Evolutionary conservation across 1,140 invertebrate genomes (phyloP), one percentile per base, ranked within the genome.

Genomic region (Trichonephila inaurata): DNA sequence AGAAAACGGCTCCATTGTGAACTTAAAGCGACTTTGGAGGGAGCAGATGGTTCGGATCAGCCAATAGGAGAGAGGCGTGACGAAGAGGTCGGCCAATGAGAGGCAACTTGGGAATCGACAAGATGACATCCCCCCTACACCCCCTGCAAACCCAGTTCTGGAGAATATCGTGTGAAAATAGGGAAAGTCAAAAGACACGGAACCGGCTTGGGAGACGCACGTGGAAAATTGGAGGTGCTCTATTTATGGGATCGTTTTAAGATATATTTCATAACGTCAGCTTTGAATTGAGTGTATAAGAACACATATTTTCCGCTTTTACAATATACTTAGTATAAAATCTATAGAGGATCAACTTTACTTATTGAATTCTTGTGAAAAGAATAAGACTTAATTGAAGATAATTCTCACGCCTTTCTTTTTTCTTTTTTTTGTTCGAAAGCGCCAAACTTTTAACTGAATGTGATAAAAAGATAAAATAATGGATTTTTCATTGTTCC

Each of bases 141-240:
- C 33, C 33, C 72, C 61, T 14, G 33, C 12, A 21, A 33, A 62
- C 77, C n/a, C 82, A 60, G n/a, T 6, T 60, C 91, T 51, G 40
- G 64, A 89, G 86, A 93, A 81, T 33, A 93, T 89, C 85, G 92
- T 82, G 64, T 61, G 64, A 82, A 87, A 92, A 86, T 87, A 40
- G 62, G 64, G 83, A 82, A 93, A 93, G 92, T 93, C 92, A 93
- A 93, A 93, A 81, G 92, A 88, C 51, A 82, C 28, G 60, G 82
- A 92, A 33, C 64, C 66, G 64, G 44, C 69, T 88, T 7, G 12
- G 33, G 44, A 33, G 19, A 69, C 81, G 81, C 90, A 92, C 81
- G 90, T 93, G 92, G 69, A 24, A 92, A 77, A 77, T 12, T 12
- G 28, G 16, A 18, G 16, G 14, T 61, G 51, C 21, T 64, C n/a